Conservation (phyloP, 64 coral and sea anemone species). For the Actinia equina region DNA sequence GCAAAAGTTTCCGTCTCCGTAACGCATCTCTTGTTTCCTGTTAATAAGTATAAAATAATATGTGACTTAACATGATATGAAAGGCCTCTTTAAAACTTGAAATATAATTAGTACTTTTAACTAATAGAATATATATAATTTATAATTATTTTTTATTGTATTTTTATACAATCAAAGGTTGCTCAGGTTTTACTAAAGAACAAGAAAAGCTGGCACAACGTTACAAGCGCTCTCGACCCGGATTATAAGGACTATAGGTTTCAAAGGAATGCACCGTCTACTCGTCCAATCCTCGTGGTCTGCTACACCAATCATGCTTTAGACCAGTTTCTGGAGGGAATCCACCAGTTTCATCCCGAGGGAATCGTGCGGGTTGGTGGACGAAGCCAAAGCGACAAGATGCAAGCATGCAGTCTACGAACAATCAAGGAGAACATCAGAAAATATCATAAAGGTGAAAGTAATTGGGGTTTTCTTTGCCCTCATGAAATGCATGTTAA, state of each 20-base stretch:
- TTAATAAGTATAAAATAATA: no score
- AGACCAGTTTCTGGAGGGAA: conserved; percentile 72
- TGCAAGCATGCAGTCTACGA: conserved; percentile 46
- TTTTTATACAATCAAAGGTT: conserved; percentile 31
- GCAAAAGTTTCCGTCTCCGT: no score
- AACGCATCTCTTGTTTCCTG: no score
- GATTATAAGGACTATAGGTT: neutral
- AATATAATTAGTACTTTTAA: no score
- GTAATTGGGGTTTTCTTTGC: neutral
- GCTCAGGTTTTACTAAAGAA: conserved; percentile 79
- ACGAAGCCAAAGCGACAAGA: conserved; percentile 43
- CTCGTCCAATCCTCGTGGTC: conserved; percentile 55
- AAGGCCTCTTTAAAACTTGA: no score
- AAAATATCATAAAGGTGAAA: neutral
- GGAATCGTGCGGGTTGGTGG: conserved; percentile 63
- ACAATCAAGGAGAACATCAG: neutral
- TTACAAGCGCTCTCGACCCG: conserved; percentile 12
- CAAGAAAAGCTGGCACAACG: conserved; percentile 57
- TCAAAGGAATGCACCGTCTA: neutral
- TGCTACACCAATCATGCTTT: conserved; percentile 78
- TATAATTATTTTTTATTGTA: no score
- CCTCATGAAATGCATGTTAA: no score
- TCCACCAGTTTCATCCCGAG: conserved; percentile 49
- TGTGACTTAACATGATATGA: no score
- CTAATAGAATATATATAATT: no score